A percentile compares a stretch with the other conserved stretches of the same genome.
Evolutionary conservation across 1,140 invertebrate genomes (phyloP).

Genomic region (Drosophila takahashii): DNA sequence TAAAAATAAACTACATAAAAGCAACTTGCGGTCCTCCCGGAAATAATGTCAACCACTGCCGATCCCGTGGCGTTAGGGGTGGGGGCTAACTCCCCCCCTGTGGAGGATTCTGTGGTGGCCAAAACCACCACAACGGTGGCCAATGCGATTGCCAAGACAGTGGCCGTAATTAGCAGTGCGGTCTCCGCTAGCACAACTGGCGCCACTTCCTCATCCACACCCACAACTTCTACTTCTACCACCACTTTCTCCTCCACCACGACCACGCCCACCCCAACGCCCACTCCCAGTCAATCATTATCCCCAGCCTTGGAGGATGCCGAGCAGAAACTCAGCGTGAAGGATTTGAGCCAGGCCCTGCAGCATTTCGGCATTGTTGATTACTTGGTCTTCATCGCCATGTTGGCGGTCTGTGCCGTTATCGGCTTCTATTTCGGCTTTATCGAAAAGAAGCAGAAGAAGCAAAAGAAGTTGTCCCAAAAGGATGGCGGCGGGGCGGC

Average conservation of each 20-base stretch:
- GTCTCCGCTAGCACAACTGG: constrained; percentile 50
- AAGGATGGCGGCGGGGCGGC: constrained; percentile 58
- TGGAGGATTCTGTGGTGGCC: constrained; percentile 6
- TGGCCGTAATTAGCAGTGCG: constrained; percentile 75
- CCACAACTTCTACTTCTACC: background rate
- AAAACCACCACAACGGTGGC: constrained; percentile 29
- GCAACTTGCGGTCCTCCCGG: constrained; percentile 68
- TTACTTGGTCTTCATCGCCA: constrained; percentile 89
- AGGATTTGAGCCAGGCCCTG: constrained; percentile 85
- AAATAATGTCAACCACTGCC: constrained; percentile 66
- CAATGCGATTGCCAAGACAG: constrained; percentile 64
- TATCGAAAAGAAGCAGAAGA: constrained; percentile 86
- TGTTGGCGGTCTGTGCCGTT: constrained; percentile 89
- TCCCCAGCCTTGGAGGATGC: constrained; percentile 9
- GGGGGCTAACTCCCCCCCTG: constrained; percentile 16
- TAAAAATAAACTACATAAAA: constrained; percentile 78
- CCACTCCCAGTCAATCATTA: constrained; percentile 27
- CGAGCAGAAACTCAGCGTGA: constrained; percentile 77
- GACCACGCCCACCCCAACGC: constrained; percentile 4
- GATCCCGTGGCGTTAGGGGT: constrained; percentile 7
- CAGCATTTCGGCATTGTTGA: constrained; percentile 88
- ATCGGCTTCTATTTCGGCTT: constrained; percentile 90
- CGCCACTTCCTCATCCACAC: constrained; percentile 2
- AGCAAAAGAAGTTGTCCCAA: constrained; percentile 42
- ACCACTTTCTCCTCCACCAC: background rate